These are phyloP conservation scores for Recurvirostra avosetta DNA, from an alignment of 2,113 vertebrate species.

Conservation along the genomic window DNA sequence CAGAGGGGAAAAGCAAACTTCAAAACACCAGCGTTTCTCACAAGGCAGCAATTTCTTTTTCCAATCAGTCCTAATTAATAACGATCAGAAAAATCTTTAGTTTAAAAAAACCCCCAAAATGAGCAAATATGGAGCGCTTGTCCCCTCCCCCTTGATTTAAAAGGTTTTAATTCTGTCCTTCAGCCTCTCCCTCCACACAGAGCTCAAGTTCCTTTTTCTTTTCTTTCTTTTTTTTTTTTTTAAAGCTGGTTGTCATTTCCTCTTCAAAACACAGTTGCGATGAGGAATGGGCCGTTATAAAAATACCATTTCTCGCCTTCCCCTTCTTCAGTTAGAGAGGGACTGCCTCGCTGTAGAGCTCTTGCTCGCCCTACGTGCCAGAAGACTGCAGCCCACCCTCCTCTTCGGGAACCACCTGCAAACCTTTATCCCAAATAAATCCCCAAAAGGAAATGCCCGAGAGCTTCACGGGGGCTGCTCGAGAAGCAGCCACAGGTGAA, in stretches of 20 bases:
- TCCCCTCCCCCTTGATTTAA: background rate
- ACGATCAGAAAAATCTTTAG: background rate
- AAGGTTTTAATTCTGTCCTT: background rate
- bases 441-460: background rate
- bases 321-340: background rate
- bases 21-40: background rate
- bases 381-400: background rate
- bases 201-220: constrained; percentile 26
- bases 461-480: background rate
- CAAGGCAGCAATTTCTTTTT: background rate
- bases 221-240: background rate
- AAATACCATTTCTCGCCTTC: background rate
- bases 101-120: background rate
- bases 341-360: background rate
- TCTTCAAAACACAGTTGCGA: background rate
- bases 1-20: background rate
- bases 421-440: background rate
- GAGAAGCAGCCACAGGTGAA: background rate
- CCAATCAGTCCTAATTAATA: background rate
- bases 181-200: background rate
- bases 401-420: background rate
- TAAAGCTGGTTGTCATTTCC: constrained; percentile 25
- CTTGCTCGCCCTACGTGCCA: background rate
- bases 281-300: background rate
- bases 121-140: background rate